Conservation (phyloP, 2,113 vertebrate species). For the Dendrocopos noguchii region DNA sequence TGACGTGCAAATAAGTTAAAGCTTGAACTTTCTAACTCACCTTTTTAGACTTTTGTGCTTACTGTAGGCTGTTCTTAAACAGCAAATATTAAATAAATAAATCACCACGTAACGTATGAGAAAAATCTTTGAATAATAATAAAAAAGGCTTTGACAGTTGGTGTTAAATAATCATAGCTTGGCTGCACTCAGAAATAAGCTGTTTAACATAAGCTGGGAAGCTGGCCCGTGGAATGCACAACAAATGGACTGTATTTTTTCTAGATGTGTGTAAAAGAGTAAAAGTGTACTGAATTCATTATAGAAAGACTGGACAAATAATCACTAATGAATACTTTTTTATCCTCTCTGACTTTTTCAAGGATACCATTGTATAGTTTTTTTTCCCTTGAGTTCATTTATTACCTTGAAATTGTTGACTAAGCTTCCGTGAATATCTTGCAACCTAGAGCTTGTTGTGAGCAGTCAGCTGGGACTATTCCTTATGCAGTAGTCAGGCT, state of each 20-base stretch:
- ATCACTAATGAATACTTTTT: not conserved
- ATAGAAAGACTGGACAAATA: not conserved
- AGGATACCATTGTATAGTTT: accelerated
- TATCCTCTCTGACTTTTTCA: not conserved
- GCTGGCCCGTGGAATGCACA: not conserved
- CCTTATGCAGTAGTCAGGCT: not conserved
- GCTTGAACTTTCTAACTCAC: not conserved
- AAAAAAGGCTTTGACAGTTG: not conserved
- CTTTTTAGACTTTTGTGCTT: not conserved
- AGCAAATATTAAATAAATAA: not conserved
- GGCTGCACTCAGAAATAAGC: not conserved
- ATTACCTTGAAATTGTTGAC: not conserved
- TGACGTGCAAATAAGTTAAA: not conserved
- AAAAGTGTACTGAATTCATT: not conserved
- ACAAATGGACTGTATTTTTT: not conserved
- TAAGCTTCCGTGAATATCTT: not conserved
- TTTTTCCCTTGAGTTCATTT: not conserved
- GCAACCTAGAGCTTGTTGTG: not conserved
- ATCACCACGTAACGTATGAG: not conserved
- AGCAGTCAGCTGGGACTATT: not conserved
- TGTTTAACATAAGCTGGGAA: not conserved
- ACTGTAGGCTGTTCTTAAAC: not conserved
- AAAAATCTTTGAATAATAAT: not conserved
- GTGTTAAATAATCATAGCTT: not conserved
- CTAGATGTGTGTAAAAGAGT: not conserved